phyloP scores from a whole-genome alignment of 2,888 invertebrate species.

The Odontothrips loti region DNA sequence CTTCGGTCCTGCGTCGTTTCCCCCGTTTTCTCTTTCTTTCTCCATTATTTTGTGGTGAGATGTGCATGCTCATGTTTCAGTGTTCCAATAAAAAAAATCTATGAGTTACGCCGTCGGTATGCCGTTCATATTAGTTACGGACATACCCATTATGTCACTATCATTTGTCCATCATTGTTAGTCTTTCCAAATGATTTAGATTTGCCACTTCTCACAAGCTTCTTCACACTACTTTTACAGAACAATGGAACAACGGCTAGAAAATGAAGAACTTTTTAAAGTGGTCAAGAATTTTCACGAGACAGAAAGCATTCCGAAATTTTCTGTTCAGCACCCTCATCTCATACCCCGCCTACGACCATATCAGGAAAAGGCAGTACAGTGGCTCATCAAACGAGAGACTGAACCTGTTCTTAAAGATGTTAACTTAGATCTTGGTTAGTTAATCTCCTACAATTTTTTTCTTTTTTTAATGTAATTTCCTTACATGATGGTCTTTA shows the following conservation, averaged over 20 bases:
- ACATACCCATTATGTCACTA: not conserved
- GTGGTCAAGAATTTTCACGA: constrained; percentile 34
- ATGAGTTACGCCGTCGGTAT: not conserved
- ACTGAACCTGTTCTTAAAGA: constrained; percentile 34
- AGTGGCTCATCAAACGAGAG: constrained; percentile 66
- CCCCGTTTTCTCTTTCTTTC: not conserved
- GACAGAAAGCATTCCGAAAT: constrained; percentile 28
- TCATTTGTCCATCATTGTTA: not conserved
- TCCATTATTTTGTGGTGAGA: not conserved
- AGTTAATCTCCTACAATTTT: not conserved
- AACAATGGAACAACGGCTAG: not conserved
- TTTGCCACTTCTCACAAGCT: not conserved
- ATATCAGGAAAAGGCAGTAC: constrained; percentile 62
- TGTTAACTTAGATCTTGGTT: constrained; percentile 6
- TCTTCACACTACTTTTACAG: not conserved
- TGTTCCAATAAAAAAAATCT: not conserved
- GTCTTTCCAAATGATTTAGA: not conserved
- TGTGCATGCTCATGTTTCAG: not conserved
- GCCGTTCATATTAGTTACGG: not conserved
- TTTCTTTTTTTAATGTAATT: not conserved
- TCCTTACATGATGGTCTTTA: not conserved
- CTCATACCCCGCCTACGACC: constrained; percentile 56
- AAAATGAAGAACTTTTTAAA: constrained; percentile 29
- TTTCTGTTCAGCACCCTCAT: constrained; percentile 45
- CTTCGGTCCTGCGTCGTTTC: not conserved